Evolutionary conservation across 2,888 invertebrate genomes (phyloP).

Genomic region (Caenorhabditis uteleia): DNA sequence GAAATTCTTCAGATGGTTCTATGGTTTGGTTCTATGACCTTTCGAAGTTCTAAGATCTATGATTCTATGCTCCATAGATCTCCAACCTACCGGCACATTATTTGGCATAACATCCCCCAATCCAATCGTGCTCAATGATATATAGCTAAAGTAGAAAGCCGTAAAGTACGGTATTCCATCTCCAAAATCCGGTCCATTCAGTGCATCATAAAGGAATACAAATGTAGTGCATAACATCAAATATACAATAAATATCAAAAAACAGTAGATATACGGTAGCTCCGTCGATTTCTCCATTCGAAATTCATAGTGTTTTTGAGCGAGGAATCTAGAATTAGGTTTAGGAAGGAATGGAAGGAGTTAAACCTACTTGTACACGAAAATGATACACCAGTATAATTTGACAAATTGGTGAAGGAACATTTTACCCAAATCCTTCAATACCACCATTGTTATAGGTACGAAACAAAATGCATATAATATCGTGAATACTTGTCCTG

Average conservation of each 20-base stretch:
- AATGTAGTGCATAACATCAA: constrained; percentile 32
- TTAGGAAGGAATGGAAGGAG: too few relatives aligned
- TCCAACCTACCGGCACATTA: constrained; percentile 47
- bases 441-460: constrained; percentile 46
- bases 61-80: not conserved
- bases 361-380: too few relatives aligned
- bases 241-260: constrained; percentile 23
- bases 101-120: constrained; percentile 59
- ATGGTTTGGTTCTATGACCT: too few relatives aligned
- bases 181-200: constrained; percentile 29
- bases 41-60: too few relatives aligned
- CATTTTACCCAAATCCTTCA: constrained; percentile 50
- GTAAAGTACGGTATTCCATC: constrained; percentile 37
- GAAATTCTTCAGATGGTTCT: too few relatives aligned
- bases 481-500: constrained; percentile 40
- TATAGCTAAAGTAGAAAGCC: constrained; percentile 53
- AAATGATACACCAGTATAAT: too few relatives aligned
- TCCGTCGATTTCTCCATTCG: too few relatives aligned
- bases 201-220: constrained; percentile 39
- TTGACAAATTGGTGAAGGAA: constrained; percentile 48
- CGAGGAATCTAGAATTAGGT: too few relatives aligned
- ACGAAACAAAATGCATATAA: constrained; percentile 49
- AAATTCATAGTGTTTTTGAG: too few relatives aligned
- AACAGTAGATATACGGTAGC: constrained; percentile 24
- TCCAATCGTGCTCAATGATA: constrained; percentile 54